Base-by-base conservation (phyloP, 2,888 invertebrate genomes). In the Acanthopleura granulata region DNA sequence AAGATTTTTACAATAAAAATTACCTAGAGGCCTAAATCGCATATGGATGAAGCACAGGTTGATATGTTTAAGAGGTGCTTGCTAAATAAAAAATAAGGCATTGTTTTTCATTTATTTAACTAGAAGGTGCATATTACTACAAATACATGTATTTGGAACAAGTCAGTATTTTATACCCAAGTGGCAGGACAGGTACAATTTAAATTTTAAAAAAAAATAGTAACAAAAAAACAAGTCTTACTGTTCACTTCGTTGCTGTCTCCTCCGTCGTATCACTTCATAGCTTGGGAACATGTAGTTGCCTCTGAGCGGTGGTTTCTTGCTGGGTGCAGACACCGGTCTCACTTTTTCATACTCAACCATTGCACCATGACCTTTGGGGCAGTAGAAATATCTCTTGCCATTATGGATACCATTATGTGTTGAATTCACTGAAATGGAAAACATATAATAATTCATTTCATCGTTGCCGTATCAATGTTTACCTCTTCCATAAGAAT, bases 281-380 rank as follows among this genome's bases (percentile, higher is more conserved):
- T 83, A 89, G 80, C 86, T 87, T 11, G 87, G 87, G 77, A 86
- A 89, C 88, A 89, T 89, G 62, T 80, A 78, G 74, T 89, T 89
- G 16, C 88, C 88, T 50, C 66, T 74, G 11, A 87, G 18, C 14
- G 87, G 84, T 30, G 86, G 87, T 16, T 81, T 77, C 73, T 78
- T 82, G 12, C 81, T 83, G 16, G 83, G 76, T 16, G 79, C 78
- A 49, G 80, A 83, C 0, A 87, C 62, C 0, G 82, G 84, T n/a
- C 76, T 76, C 6, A 87, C 83, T 71, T 88, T 85, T 22, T 80
- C 80, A 76, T 84, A 85, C 27, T 79, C 82, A 14, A 88, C 87
- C 83, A 88, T 83, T 73, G 86, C 85, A 51, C 88, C 89, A 80
- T 89, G 89, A 12, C 89, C 89, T 22, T 84, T 77, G 18, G 86